A percentile compares a stretch with the other conserved stretches of the same genome.
phyloP scores from a whole-genome alignment of 2,113 vertebrate species.

The Pelodiscus sinensis region DNA sequence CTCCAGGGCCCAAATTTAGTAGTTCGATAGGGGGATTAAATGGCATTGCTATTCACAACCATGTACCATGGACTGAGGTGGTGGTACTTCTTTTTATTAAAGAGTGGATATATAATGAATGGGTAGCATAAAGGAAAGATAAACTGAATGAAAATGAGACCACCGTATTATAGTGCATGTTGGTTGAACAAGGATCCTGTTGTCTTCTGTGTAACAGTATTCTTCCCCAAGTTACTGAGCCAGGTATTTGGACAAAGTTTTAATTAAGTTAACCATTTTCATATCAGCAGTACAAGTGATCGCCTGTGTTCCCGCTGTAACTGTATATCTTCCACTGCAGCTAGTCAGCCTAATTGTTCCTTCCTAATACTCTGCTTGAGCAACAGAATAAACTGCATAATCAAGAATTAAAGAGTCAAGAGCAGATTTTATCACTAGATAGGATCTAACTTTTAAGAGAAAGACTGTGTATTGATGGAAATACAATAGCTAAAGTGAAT shows the following conservation, averaged over 20 bases:
- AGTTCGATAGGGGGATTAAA: conserved; percentile 8
- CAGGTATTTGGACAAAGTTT: conserved; percentile 62
- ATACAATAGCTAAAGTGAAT: background rate
- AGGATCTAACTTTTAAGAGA: background rate
- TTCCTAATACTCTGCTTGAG: background rate
- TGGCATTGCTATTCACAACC: conserved; percentile 44
- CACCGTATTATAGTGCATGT: background rate
- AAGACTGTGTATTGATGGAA: background rate
- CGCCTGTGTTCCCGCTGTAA: conserved; percentile 49
- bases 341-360: background rate
- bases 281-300: conserved; percentile 51
- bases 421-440: background rate
- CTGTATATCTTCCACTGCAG: background rate
- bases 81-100: background rate
- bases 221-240: conserved; percentile 43
- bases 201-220: conserved; percentile 53
- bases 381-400: background rate
- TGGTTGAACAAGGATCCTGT: conserved; percentile 65
- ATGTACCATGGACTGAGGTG: background rate
- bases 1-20: background rate
- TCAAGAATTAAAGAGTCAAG: background rate
- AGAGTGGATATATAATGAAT: conserved; percentile 12
- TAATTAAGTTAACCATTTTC: conserved; percentile 72
- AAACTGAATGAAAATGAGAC: conserved; percentile 59
- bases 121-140: conserved; percentile 41